These are phyloP conservation scores for Puntigrus tetrazona DNA, from an alignment of 2,113 vertebrate species.

Conservation along the genomic window DNA sequence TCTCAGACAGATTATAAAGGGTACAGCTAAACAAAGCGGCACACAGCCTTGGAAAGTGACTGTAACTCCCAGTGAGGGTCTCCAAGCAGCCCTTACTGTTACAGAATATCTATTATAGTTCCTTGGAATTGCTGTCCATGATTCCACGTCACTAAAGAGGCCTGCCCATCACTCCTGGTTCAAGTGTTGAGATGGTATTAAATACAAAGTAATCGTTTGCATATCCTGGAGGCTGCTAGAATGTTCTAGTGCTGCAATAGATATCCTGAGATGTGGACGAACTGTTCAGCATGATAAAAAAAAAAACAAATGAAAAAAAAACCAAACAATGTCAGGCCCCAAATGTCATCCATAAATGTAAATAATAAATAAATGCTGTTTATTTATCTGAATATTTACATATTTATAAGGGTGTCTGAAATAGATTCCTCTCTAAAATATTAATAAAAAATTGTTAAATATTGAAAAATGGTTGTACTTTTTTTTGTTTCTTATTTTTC, in stretches of 20 bases:
- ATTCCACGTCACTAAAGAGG: slow-evolving; percentile 6
- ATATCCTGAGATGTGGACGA: neutral
- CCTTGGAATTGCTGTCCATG: slow-evolving; percentile 5
- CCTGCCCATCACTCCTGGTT: neutral
- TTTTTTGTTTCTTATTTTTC: too few species aligned
- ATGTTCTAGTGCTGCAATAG: slow-evolving; percentile 1
- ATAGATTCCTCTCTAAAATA: neutral
- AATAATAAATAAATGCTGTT: neutral
- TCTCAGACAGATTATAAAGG: slow-evolving; percentile 62
- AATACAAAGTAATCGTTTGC: neutral
- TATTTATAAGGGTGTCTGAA: neutral
- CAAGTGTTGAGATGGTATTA: neutral
- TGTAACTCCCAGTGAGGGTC: neutral
- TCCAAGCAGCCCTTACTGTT: neutral
- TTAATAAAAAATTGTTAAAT: too few species aligned
- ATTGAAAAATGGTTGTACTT: neutral
- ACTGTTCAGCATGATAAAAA: neutral
- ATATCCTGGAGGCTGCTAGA: slow-evolving; percentile 17
- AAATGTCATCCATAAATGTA: neutral
- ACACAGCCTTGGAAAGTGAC: slow-evolving; percentile 55
- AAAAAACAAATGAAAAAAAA: too few species aligned
- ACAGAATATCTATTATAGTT: slow-evolving; percentile 42
- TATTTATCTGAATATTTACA: neutral
- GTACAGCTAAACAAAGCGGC: slow-evolving; percentile 71
- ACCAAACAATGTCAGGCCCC: neutral